Conservation (phyloP, 2,888 invertebrate species). For the Heteromyza rotundicornis region DNA sequence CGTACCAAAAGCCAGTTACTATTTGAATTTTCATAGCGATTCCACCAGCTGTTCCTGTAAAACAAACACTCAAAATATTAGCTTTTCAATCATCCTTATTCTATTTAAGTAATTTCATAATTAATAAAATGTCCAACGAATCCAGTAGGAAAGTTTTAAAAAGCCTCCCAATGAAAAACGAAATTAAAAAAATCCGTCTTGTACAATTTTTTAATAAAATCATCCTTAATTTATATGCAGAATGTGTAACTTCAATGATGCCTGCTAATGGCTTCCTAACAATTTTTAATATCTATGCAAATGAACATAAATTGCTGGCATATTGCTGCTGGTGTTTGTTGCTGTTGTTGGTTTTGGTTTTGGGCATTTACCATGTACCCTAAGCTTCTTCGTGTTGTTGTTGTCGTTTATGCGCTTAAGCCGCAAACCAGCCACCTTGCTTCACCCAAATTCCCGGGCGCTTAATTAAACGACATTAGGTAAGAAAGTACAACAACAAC, state of each 20-base stretch:
- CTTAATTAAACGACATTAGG: constrained; percentile 55
- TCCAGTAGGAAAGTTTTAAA: no score
- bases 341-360: not conserved
- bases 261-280: constrained; percentile 56
- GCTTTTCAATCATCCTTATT: no score
- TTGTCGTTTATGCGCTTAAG: not conserved
- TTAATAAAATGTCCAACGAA: no score
- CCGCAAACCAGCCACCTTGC: not conserved
- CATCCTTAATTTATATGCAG: constrained; percentile 55
- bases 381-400: not conserved
- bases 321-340: not conserved
- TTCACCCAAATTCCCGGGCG: constrained; percentile 40
- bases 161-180: no score
- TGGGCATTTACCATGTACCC: not conserved
- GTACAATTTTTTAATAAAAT: no score
- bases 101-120: no score
- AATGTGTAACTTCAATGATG: constrained; percentile 53
- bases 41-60: no score
- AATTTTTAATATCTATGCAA: constrained; percentile 58
- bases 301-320: constrained; percentile 50
- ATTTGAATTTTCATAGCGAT: no score
- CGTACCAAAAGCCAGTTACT: no score
- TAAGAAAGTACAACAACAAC: not conserved
- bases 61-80: no score
- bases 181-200: no score